Conservation (phyloP, 2,888 invertebrate genomes). For the Rhodophaea formosa region DNA sequence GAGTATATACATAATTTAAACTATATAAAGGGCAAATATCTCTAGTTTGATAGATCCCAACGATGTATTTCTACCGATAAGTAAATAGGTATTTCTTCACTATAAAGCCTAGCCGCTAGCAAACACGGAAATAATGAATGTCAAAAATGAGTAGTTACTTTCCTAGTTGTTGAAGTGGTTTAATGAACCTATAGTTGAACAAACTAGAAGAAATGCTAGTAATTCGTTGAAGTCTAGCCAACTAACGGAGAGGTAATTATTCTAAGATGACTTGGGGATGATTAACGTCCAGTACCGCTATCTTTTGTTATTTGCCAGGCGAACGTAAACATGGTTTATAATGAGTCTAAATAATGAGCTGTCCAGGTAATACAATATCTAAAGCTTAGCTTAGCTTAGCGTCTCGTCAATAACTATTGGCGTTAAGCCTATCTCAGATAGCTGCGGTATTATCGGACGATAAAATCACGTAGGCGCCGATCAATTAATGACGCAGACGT, state of each 20-base stretch:
- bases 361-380: background rate
- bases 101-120: no score
- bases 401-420: background rate
- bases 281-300: slow-evolving; percentile 9
- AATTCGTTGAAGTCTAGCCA: slow-evolving; percentile 6
- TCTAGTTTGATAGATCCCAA: no score
- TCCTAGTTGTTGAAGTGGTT: no score
- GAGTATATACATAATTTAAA: no score
- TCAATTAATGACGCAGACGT: no score
- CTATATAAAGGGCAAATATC: no score
- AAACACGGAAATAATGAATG: no score
- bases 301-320: background rate
- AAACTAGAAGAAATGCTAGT: background rate
- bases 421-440: background rate
- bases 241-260: slow-evolving; percentile 4
- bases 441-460: no score
- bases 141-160: no score
- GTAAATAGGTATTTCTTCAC: no score
- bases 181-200: background rate
- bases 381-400: background rate
- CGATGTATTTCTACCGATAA: no score
- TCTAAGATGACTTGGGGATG: slow-evolving; percentile 6
- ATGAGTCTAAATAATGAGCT: slow-evolving; percentile 3
- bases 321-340: background rate
- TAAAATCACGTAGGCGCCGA: no score